Percentiles rank a stretch among this genome's conserved stretches.
phyloP scores from a whole-genome alignment of 2,888 invertebrate species.

The Phania funesta region DNA sequence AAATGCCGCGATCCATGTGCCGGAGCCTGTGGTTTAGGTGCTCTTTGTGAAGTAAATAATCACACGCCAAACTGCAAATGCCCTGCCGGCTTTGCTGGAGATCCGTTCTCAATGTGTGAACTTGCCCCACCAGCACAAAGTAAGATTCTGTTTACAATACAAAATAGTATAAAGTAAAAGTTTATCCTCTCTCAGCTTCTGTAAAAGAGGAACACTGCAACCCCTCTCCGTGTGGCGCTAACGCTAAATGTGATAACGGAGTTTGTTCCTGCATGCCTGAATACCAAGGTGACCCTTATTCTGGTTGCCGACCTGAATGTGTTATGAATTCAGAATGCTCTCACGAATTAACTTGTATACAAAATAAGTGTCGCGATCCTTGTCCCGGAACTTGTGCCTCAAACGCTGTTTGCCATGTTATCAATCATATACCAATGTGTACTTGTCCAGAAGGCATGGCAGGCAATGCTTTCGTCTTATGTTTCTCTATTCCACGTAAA shows the following conservation, averaged over 20 bases:
- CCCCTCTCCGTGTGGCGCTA: conserved; percentile 89
- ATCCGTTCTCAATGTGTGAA: conserved; percentile 88
- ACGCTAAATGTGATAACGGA: conserved; percentile 83
- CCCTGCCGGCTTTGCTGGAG: conserved; percentile 83
- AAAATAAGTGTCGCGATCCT: conserved; percentile 88
- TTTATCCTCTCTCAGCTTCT: conserved; percentile 65
- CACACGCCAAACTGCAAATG: conserved; percentile 87
- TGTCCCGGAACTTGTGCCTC: conserved; percentile 89
- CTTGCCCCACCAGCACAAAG: conserved; percentile 81
- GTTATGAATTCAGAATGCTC: conserved; percentile 88
- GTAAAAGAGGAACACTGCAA: conserved; percentile 84
- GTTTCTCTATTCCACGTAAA: conserved; percentile 79
- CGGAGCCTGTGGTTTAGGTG: conserved; percentile 85
- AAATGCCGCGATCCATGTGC: conserved; percentile 88
- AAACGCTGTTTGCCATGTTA: conserved; percentile 87
- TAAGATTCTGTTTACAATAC: conserved; percentile 69
- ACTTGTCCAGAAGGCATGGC: conserved; percentile 86
- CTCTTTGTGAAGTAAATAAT: conserved; percentile 85
- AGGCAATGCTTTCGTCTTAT: conserved; percentile 87
- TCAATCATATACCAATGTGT: conserved; percentile 90
- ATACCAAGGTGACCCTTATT: conserved; percentile 88
- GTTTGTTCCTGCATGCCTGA: conserved; percentile 81
- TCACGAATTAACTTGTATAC: conserved; percentile 85
- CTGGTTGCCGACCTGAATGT: conserved; percentile 90
- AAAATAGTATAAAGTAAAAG: background rate